These are phyloP conservation scores for Mnemiopsis leidyi DNA, from an alignment of 37 sponge, comb jelly and placozoan species.

Conservation along the genomic window DNA sequence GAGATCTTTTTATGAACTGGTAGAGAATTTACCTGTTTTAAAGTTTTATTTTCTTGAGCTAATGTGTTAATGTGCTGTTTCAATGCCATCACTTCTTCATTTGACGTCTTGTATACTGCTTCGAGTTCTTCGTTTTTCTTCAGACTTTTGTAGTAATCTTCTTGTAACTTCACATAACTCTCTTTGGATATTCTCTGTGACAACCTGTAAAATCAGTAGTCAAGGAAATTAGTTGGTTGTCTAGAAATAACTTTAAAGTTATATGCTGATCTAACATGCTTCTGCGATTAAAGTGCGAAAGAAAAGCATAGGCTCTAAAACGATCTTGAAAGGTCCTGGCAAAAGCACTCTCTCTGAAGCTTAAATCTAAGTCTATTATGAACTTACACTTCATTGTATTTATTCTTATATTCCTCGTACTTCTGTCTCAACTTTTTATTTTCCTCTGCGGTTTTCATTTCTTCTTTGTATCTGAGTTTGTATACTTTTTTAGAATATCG, in stretches of 20 bases:
- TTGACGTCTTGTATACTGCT: not conserved
- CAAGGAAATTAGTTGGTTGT: no score
- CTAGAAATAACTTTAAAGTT: not conserved
- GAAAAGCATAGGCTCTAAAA: not conserved
- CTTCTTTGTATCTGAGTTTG: constrained; percentile 42
- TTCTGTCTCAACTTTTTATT: constrained; percentile 23
- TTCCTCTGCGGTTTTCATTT: not conserved
- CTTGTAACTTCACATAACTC: constrained; percentile 58
- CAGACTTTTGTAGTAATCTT: constrained; percentile 38
- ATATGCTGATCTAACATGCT: not conserved
- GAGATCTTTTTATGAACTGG: no score
- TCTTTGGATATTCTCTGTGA: constrained; percentile 38
- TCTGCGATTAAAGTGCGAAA: not conserved
- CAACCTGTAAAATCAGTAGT: no score
- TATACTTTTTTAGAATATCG: no score
- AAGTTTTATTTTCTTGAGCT: not conserved
- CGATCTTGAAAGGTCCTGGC: no score
- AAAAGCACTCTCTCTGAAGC: no score
- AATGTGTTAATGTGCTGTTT: constrained; percentile 25
- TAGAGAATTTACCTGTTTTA: constrained; percentile 2
- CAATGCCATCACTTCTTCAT: not conserved
- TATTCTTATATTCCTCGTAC: constrained; percentile 11
- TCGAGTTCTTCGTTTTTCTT: constrained; percentile 28
- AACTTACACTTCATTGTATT: constrained; percentile 44
- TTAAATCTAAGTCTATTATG: no score